phyloP scores from a whole-genome alignment of 2,888 invertebrate species.

The Neoitamus cyanurus region DNA sequence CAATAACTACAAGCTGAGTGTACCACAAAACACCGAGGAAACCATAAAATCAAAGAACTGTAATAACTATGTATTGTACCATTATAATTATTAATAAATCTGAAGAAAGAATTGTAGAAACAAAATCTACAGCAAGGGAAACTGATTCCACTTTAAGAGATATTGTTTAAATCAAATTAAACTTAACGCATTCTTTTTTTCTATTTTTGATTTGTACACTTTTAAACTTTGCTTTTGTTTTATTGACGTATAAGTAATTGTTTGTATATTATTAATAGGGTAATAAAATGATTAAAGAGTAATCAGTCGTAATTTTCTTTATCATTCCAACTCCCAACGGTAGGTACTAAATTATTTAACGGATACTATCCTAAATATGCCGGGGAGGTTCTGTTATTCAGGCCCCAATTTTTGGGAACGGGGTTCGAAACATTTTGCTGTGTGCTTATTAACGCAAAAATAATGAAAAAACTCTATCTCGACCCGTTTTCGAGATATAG shows the following conservation, averaged over 20 bases:
- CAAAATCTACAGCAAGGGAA: background rate
- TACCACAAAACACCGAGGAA: background rate
- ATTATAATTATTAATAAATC: constrained; percentile 9
- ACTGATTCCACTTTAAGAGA: background rate
- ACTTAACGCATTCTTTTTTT: background rate
- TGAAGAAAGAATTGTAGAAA: background rate
- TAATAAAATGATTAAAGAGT: constrained; percentile 41
- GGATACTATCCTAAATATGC: too few relatives aligned
- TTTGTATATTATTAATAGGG: constrained; percentile 42
- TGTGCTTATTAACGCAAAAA: too few relatives aligned
- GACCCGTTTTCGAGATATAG: too few relatives aligned
- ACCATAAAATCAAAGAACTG: constrained; percentile 14
- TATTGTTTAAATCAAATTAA: background rate
- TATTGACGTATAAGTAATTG: constrained; percentile 23
- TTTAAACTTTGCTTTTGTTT: background rate
- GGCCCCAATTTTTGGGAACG: too few relatives aligned
- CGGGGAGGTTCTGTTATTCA: too few relatives aligned
- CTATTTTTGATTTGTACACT: background rate
- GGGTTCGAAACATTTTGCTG: too few relatives aligned
- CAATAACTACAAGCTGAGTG: background rate
- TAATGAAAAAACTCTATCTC: too few relatives aligned
- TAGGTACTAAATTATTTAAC: too few relatives aligned
- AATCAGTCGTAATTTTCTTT: background rate
- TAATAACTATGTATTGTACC: constrained; percentile 21
- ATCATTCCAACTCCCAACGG: background rate